phyloP scores from a whole-genome alignment of 2,888 invertebrate species.

The Aspidapion aeneum region DNA sequence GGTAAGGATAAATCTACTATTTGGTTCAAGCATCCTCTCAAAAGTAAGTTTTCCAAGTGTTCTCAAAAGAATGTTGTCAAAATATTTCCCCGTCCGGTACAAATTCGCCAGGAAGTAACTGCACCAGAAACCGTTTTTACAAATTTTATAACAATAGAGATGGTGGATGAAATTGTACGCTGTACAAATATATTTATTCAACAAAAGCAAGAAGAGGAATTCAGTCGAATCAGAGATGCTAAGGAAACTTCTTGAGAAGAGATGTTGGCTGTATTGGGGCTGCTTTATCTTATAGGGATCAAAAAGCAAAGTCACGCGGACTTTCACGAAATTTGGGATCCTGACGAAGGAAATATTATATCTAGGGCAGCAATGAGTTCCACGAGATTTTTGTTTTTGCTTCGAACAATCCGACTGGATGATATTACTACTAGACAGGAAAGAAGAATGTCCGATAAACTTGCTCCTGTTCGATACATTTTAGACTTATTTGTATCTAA shows the following conservation, averaged over 20 bases:
- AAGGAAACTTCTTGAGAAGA: constrained; percentile 4
- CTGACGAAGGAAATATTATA: constrained; percentile 12
- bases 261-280: constrained; percentile 1
- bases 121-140: not conserved
- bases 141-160: constrained; percentile 3
- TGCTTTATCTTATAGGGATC: not conserved
- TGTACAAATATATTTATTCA: not conserved
- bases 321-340: not conserved
- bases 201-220: not conserved
- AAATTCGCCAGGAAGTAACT: not conserved
- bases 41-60: not conserved
- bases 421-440: constrained; percentile 19
- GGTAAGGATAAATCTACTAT: not conserved
- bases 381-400: constrained; percentile 13
- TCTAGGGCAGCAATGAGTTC: constrained; percentile 28
- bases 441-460: constrained; percentile 28
- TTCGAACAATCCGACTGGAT: constrained; percentile 13
- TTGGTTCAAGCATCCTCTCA: not conserved
- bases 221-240: not conserved
- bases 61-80: constrained; percentile 5
- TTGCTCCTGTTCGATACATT: constrained; percentile 25
- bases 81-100: not conserved
- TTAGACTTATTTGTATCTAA: constrained; percentile 23
- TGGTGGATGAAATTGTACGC: not conserved
- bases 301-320: not conserved